These are phyloP conservation scores for Therioaphis trifolii DNA, from an alignment of 2,888 invertebrate species.

Conservation along the genomic window DNA sequence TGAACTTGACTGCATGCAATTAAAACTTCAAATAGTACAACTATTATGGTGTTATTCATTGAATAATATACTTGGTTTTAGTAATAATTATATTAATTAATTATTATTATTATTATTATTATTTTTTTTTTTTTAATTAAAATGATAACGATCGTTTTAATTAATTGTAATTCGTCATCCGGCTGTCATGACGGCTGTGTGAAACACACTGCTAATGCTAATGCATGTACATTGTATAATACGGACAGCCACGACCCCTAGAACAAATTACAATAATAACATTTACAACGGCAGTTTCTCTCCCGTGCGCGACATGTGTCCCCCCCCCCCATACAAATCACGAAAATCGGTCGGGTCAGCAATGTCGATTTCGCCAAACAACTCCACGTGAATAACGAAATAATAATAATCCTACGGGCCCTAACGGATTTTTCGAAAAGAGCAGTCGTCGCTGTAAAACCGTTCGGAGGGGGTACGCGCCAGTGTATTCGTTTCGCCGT, in stretches of 20 bases:
- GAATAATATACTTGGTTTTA: too few species aligned
- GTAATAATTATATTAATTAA: too few species aligned
- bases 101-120: too few species aligned
- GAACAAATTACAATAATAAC: conserved; percentile 5
- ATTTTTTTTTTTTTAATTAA: conserved; percentile 14
- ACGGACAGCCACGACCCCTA: neutral
- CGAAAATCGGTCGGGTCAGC: neutral
- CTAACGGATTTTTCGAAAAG: neutral
- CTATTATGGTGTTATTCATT: too few species aligned
- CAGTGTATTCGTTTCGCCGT: neutral
- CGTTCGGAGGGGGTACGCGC: conserved; percentile 14
- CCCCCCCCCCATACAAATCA: neutral
- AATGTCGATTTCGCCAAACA: neutral
- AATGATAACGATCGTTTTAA: conserved; percentile 30
- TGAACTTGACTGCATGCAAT: too few species aligned
- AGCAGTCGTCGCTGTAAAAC: neutral
- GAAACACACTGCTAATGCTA: neutral
- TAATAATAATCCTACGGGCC: neutral
- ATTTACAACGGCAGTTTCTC: neutral
- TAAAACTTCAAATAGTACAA: too few species aligned
- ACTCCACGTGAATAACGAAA: neutral
- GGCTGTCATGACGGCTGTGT: neutral
- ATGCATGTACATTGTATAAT: neutral
- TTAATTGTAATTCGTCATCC: conserved; percentile 16
- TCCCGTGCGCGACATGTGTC: neutral